phyloP scores from a whole-genome alignment of 2,888 invertebrate species.

The Apodemia duryi region DNA sequence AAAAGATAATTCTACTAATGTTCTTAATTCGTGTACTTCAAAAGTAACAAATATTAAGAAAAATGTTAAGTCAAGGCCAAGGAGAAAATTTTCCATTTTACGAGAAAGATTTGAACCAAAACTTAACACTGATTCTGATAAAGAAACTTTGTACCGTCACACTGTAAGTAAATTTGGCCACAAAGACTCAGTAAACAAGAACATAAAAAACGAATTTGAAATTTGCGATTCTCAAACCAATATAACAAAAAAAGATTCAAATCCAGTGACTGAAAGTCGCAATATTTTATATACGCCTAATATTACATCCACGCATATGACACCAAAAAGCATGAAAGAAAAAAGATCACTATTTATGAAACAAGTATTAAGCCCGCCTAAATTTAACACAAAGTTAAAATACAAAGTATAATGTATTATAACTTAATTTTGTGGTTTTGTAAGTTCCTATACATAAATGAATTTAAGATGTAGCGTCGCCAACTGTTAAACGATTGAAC shows the following conservation, averaged over 20 bases:
- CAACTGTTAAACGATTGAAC: conserved; percentile 13
- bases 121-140: conserved; percentile 60
- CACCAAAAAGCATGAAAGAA: conserved; percentile 63
- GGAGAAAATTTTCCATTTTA: conserved; percentile 79
- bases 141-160: conserved; percentile 64
- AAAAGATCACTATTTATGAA: conserved; percentile 77
- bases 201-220: conserved; percentile 47
- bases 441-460: conserved; percentile 10
- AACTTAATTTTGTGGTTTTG: conserved; percentile 9
- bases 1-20: conserved; percentile 50
- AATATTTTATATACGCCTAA: conserved; percentile 12
- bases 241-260: conserved; percentile 38
- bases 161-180: conserved; percentile 50
- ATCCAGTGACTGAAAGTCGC: conserved; percentile 28
- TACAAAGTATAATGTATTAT: conserved; percentile 49
- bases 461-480: neutral
- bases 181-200: conserved; percentile 44
- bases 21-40: conserved; percentile 37
- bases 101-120: conserved; percentile 80
- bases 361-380: conserved; percentile 79
- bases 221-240: conserved; percentile 32
- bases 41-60: conserved; percentile 65
- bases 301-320: conserved; percentile 4
- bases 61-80: conserved; percentile 60
- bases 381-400: conserved; percentile 69